Evolutionary conservation across 2,888 invertebrate species (phyloP), one percentile per base, ranked within the genome.

Genomic region (Melanotus villosus): DNA sequence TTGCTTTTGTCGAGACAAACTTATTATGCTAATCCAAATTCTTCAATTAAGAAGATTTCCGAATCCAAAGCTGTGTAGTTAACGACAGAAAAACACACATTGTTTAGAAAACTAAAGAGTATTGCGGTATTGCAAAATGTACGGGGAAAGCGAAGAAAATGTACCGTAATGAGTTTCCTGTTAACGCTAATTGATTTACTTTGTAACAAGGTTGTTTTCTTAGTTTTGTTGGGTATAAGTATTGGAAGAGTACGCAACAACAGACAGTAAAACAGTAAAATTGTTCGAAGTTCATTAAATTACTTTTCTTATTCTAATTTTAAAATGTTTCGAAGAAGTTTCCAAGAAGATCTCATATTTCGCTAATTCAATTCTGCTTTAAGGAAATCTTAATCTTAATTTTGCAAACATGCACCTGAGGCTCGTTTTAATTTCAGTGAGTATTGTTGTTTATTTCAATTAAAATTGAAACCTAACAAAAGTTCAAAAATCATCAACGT

Each of bases 141-240:
- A 47, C 7, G 47, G 47, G 43, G 47, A 23, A 47, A 47, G 47
- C 47, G 47, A 23, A 47, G 47, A 47, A 47, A 47, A 47, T 47
- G 47, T 47, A 47, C 47, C 47, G 47, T 47, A 47, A 47, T 47
- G 47, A 47, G 47, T 47, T 47, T 47, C 47, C 47, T 23, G 47
- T 47, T 47, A 47, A 47, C 21, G 10, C 47, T 47, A 47, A 47
- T 47, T 47, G 47, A 47, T 47, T 47, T 47, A 47, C 26, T 47
- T 26, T 47, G 47, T 47, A 26, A 23, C 47, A 12, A 23, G n/a
- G 47, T 45, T 47, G 47, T 47, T 47, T 47, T 47, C 47, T 23
- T 12, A 26, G 47, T 23, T 47, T 47, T 47, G 23, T 47, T 47
- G 14, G 19, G 4, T 23, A 23, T 26, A 47, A 47, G 47, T 47